Conservation (phyloP, 92 coral and sea anemone genomes). For the Epizoanthus scotinus region DNA sequence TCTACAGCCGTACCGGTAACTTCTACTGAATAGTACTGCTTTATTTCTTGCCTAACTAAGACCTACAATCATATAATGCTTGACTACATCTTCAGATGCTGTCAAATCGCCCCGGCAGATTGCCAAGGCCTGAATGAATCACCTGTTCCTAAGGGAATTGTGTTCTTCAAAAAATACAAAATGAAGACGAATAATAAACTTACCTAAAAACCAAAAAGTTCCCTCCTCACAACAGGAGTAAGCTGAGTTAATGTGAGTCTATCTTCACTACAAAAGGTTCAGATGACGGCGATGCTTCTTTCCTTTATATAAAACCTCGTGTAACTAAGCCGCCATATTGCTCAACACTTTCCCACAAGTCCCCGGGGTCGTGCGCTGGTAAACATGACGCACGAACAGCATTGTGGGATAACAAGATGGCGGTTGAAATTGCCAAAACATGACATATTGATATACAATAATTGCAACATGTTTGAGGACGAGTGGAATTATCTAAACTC, state of each 20-base stretch:
- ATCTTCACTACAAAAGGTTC: neutral
- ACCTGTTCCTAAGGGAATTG: neutral
- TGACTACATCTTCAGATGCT: too few relatives aligned
- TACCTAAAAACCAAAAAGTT: slow-evolving; percentile 8
- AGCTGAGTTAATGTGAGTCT: neutral
- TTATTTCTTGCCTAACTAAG: neutral
- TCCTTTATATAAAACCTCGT: neutral
- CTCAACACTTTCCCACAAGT: neutral
- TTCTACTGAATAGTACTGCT: neutral
- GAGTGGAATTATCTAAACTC: too few relatives aligned
- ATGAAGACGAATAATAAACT: neutral
- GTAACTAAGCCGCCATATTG: slow-evolving; percentile 24
- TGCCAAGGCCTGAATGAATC: neutral
- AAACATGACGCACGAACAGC: neutral
- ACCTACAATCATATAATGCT: neutral
- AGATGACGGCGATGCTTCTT: neutral
- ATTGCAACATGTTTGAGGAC: neutral
- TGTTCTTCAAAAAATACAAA: neutral
- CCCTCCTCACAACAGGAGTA: neutral
- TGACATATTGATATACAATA: too few relatives aligned
- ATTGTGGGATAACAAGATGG: slow-evolving; percentile 35
- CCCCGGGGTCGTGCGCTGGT: neutral
- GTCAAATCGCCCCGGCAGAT: neutral
- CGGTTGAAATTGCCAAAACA: slow-evolving; percentile 3
- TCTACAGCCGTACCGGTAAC: neutral